Conservation (phyloP, 2,888 invertebrate genomes). For the Drosophila multiciliata region DNA sequence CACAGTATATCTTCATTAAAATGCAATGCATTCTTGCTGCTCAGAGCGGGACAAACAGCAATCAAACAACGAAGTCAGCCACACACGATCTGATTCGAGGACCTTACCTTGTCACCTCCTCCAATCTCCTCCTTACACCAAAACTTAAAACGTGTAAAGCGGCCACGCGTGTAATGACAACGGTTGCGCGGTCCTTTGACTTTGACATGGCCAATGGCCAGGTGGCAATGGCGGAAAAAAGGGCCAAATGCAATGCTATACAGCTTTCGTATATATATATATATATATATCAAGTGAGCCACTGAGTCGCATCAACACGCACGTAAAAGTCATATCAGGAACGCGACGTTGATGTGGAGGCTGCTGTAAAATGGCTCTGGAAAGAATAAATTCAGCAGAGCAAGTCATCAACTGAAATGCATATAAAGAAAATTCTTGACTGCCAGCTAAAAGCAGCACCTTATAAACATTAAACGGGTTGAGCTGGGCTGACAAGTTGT, state of each 20-base stretch:
- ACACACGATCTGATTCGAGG: slow-evolving; percentile 30
- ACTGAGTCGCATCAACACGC: slow-evolving; percentile 60
- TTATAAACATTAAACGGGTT: slow-evolving; percentile 75
- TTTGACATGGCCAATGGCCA: slow-evolving; percentile 70
- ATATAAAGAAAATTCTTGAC: slow-evolving; percentile 67
- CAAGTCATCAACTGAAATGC: slow-evolving; percentile 63
- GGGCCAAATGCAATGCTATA: slow-evolving; percentile 14
- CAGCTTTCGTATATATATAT: slow-evolving; percentile 26
- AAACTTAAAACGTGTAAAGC: slow-evolving; percentile 69
- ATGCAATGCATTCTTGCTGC: slow-evolving; percentile 70
- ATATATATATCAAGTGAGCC: slow-evolving; percentile 25
- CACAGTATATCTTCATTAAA: slow-evolving; percentile 76
- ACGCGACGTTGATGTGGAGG: slow-evolving; percentile 17
- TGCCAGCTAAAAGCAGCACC: slow-evolving; percentile 77
- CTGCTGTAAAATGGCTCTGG: slow-evolving; percentile 59
- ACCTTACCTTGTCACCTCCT: neutral
- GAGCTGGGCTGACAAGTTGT: neutral
- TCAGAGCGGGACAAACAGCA: slow-evolving; percentile 41
- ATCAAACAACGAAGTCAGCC: slow-evolving; percentile 38
- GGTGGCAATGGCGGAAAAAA: slow-evolving; percentile 5
- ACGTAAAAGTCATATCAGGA: slow-evolving; percentile 73
- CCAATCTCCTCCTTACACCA: neutral
- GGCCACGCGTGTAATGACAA: slow-evolving; percentile 79
- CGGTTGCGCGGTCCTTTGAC: slow-evolving; percentile 72
- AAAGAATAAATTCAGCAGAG: slow-evolving; percentile 50